Evolutionary conservation across 2,888 invertebrate genomes (phyloP).

Genomic region (Agrotis ipsilon): DNA sequence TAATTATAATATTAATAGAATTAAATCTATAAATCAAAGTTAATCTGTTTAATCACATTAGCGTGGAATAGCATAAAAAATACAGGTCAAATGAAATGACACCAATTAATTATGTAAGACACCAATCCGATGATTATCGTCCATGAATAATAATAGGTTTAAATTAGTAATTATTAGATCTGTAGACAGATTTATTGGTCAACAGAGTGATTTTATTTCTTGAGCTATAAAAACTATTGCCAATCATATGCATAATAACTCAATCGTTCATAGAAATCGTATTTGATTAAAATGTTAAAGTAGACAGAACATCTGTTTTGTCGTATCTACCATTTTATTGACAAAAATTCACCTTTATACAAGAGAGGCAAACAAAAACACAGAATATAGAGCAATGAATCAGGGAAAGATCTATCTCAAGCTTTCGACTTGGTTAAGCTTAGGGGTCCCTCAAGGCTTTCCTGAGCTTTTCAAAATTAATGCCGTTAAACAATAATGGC

Average conservation of each 20-base stretch:
- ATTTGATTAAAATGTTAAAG: conserved; percentile 13
- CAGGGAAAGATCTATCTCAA: neutral
- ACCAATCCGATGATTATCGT: conserved; percentile 45
- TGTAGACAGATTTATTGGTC: conserved; percentile 54
- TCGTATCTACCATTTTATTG: too few species aligned
- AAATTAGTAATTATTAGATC: conserved; percentile 15
- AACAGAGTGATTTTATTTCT: conserved; percentile 44
- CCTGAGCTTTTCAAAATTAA: neutral
- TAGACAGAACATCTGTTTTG: neutral
- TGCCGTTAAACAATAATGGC: neutral
- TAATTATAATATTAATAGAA: conserved; percentile 49
- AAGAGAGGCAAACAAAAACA: too few species aligned
- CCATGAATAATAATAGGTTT: conserved; percentile 43
- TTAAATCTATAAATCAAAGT: conserved; percentile 41
- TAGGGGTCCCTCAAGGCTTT: neutral
- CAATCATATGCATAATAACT: conserved; percentile 30
- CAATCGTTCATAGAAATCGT: conserved; percentile 12
- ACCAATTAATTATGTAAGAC: conserved; percentile 52
- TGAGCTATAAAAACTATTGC: conserved; percentile 31
- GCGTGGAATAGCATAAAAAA: conserved; percentile 43
- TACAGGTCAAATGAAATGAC: conserved; percentile 53
- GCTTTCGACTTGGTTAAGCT: conserved; percentile 17
- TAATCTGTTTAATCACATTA: conserved; percentile 53
- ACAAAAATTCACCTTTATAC: neutral
- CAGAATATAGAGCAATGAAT: too few species aligned